Percentiles rank a stretch among this genome's conserved stretches.
Evolutionary conservation across 2,888 invertebrate genomes (phyloP).

Genomic region (Platypus cylindrus): DNA sequence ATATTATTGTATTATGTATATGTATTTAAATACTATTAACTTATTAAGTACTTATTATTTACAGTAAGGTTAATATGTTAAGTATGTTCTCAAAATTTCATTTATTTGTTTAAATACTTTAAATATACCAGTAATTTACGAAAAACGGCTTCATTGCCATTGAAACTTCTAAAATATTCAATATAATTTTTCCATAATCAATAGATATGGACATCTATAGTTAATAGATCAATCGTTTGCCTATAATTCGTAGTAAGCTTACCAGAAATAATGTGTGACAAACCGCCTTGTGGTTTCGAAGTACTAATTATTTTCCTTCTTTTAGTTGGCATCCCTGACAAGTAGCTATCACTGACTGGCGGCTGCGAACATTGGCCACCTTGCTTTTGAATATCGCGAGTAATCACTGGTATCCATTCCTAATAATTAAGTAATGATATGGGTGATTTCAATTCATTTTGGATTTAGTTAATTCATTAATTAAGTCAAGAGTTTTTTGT

Average conservation of each 20-base stretch:
- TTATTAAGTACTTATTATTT: too few species aligned
- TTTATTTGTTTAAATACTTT: too few species aligned
- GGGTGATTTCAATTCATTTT: not conserved
- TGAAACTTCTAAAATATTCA: not conserved
- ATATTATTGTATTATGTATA: too few species aligned
- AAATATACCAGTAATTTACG: too few species aligned
- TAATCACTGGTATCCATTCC: slow-evolving; percentile 83
- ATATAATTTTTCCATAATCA: too few species aligned
- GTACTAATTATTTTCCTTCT: slow-evolving; percentile 59
- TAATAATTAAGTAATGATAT: slow-evolving; percentile 22
- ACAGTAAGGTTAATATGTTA: too few species aligned
- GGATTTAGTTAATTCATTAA: not conserved
- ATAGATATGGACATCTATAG: too few species aligned
- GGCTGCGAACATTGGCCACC: slow-evolving; percentile 42
- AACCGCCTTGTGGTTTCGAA: slow-evolving; percentile 32
- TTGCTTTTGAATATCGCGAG: slow-evolving; percentile 65
- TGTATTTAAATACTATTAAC: too few species aligned
- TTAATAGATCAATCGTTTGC: too few species aligned
- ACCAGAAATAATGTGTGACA: slow-evolving; percentile 35
- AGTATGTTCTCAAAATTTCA: too few species aligned
- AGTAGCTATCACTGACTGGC: slow-evolving; percentile 80
- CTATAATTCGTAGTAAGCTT: too few species aligned
- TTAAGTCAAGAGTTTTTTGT: not conserved
- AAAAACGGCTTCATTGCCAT: not conserved
- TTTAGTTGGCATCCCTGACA: slow-evolving; percentile 81